Evolutionary conservation across 37 sponge, comb jelly and placozoan genomes (phyloP).

Genomic region (Oscarella lobularis): DNA sequence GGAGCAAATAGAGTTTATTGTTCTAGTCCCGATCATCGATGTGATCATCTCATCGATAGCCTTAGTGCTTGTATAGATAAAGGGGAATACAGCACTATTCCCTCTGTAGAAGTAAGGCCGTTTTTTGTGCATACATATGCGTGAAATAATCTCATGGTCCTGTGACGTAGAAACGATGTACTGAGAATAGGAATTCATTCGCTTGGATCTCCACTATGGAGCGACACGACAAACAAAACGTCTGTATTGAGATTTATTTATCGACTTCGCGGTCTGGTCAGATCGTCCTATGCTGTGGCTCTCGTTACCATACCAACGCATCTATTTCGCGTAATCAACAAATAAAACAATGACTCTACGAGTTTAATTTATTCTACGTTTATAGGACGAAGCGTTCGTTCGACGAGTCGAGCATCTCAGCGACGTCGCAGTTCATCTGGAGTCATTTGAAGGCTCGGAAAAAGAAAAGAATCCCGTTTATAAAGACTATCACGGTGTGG

Average conservation of each 20-base stretch:
- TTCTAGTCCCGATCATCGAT: too few species aligned
- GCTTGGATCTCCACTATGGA: constrained; percentile 68
- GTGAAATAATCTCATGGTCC: too few species aligned
- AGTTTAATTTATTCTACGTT: constrained; percentile 4
- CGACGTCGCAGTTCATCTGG: constrained; percentile 55
- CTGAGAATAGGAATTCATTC: constrained; percentile 35
- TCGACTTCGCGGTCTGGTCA: constrained; percentile 28
- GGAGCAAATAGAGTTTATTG: too few species aligned
- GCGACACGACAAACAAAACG: background rate
- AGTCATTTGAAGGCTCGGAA: constrained; percentile 70
- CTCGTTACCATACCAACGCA: constrained; percentile 58
- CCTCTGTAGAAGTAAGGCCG: too few species aligned
- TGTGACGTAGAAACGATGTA: too few species aligned
- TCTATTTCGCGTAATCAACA: constrained; percentile 20
- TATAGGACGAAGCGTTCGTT: constrained; percentile 22
- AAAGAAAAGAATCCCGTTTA: constrained; percentile 69
- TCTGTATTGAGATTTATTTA: constrained; percentile 39
- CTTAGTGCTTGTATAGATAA: too few species aligned
- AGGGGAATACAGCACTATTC: too few species aligned
- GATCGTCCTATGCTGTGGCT: constrained; percentile 48
- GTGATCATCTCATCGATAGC: too few species aligned
- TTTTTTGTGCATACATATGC: too few species aligned
- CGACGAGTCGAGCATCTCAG: constrained; percentile 44
- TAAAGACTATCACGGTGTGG: constrained; percentile 86
- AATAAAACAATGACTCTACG: background rate